These are phyloP conservation scores for Cenopis cana DNA, from an alignment of 2,888 invertebrate genomes.

Conservation along the genomic window DNA sequence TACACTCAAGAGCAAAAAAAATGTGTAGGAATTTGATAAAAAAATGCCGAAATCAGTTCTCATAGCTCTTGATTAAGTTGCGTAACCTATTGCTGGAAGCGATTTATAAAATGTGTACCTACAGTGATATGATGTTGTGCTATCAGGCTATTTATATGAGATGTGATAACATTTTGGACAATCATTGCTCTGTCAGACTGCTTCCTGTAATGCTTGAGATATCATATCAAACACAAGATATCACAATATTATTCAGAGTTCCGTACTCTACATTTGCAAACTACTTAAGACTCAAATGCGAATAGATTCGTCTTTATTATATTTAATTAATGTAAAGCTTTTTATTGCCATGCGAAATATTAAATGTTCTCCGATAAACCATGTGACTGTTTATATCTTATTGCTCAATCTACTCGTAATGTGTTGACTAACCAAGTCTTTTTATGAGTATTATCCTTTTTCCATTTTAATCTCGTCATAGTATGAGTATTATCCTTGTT, in stretches of 20 bases:
- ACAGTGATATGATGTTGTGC: background rate
- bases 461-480: too few relatives aligned
- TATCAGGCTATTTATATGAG: background rate
- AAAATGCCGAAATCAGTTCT: background rate
- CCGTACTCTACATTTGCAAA: background rate
- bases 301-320: too few relatives aligned
- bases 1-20: background rate
- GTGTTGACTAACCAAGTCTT: too few relatives aligned
- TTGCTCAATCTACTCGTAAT: too few relatives aligned
- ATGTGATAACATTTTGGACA: slow-evolving; percentile 2
- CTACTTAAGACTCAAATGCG: background rate
- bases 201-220: background rate
- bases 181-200: too few relatives aligned
- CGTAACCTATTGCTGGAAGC: background rate
- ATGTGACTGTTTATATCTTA: too few relatives aligned
- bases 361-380: too few relatives aligned
- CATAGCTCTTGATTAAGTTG: background rate
- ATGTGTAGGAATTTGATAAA: background rate
- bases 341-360: too few relatives aligned
- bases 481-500: too few relatives aligned
- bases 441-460: too few relatives aligned
- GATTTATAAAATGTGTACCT: background rate
- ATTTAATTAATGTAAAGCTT: too few relatives aligned
- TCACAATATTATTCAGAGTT: background rate
- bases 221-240: background rate